phyloP scores from a whole-genome alignment of 2,888 invertebrate genomes.

The Xestia sexstrigata region DNA sequence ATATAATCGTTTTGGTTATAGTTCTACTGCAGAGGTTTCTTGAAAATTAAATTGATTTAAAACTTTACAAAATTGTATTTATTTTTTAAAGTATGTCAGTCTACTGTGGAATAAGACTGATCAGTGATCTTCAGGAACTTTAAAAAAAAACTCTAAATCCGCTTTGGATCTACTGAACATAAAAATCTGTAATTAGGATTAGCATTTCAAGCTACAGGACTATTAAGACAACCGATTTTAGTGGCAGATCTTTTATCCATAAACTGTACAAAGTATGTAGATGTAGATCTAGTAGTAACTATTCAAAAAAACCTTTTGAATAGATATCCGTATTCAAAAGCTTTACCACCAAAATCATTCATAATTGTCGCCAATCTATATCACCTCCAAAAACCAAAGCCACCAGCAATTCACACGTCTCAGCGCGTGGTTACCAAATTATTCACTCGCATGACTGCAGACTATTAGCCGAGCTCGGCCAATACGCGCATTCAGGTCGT shows the following conservation, averaged over 20 bases:
- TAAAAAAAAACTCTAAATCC: not conserved
- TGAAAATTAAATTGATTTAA: not conserved
- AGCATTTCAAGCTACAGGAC: no score
- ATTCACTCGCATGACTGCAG: constrained; percentile 70
- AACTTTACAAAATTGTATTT: not conserved
- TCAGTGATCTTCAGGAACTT: no score
- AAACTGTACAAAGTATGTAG: not conserved
- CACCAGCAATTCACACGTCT: constrained; percentile 41
- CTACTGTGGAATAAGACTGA: not conserved
- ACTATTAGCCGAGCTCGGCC: constrained; percentile 62
- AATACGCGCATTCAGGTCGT: constrained; percentile 69
- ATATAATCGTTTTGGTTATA: not conserved
- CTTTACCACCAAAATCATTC: not conserved
- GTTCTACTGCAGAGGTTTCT: not conserved
- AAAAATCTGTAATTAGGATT: no score
- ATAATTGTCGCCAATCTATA: not conserved
- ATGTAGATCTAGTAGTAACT: not conserved
- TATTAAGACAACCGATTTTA: not conserved
- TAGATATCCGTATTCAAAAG: not conserved
- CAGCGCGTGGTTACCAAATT: constrained; percentile 60
- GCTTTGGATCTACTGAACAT: not conserved
- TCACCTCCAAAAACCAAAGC: not conserved
- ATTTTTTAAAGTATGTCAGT: not conserved
- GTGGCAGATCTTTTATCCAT: not conserved
- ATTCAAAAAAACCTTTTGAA: no score